These are phyloP conservation scores for Mechanitis mazaeus DNA, from an alignment of 2,888 invertebrate species.

Conservation along the genomic window DNA sequence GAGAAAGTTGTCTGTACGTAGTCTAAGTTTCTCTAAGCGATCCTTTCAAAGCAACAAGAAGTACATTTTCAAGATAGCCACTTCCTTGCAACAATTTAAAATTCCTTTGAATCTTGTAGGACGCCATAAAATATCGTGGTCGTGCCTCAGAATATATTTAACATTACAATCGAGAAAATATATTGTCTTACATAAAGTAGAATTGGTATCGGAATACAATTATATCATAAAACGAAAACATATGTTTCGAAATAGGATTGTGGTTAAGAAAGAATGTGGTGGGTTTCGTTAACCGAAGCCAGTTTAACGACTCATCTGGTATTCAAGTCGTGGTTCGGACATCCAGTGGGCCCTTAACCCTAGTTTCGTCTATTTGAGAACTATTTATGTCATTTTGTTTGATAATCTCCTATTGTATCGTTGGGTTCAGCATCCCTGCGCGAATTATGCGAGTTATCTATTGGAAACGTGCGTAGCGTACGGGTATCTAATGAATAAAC, in stretches of 20 bases:
- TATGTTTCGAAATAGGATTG: constrained; percentile 22
- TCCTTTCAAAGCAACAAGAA: constrained; percentile 32
- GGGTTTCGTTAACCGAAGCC: constrained; percentile 23
- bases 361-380: constrained; percentile 65
- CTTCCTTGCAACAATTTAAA: constrained; percentile 31
- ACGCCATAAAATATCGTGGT: constrained; percentile 16
- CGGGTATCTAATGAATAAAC: constrained; percentile 65
- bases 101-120: constrained; percentile 29
- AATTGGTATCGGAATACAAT: constrained; percentile 11
- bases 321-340: constrained; percentile 67
- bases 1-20: constrained; percentile 30
- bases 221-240: constrained; percentile 16
- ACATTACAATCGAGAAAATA: constrained; percentile 3
- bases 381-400: constrained; percentile 74
- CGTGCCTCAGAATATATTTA: constrained; percentile 2
- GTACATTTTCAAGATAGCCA: constrained; percentile 30
- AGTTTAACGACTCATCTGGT: constrained; percentile 54
- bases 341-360: constrained; percentile 69
- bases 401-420: constrained; percentile 75
- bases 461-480: constrained; percentile 65
- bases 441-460: constrained; percentile 73
- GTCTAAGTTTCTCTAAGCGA: constrained; percentile 33
- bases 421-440: constrained; percentile 61
- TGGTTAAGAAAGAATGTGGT: constrained; percentile 26
- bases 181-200: constrained; percentile 7